phyloP scores from a whole-genome alignment of 2,797 vertebrate genomes.

The Pseudochirops cupreus region DNA sequence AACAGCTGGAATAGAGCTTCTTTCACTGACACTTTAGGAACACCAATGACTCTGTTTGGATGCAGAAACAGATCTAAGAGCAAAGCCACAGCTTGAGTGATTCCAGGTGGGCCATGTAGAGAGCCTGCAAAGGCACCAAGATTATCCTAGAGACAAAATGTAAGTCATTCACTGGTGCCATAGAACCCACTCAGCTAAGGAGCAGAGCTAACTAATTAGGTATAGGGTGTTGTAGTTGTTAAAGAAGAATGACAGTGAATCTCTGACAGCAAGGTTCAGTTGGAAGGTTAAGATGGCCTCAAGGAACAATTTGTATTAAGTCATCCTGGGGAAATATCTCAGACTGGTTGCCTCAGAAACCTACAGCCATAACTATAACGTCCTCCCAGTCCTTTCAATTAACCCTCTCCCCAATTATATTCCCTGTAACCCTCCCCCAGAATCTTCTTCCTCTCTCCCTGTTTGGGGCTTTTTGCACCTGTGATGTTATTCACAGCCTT shows the following conservation, averaged over 20 bases:
- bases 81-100: background rate
- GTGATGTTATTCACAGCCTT: background rate
- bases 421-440: background rate
- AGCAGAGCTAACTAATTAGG: background rate
- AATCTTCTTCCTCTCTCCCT: conserved; percentile 5
- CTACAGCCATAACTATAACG: background rate
- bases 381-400: background rate
- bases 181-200: background rate
- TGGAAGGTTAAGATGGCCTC: background rate
- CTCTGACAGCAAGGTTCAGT: background rate
- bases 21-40: background rate
- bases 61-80: background rate
- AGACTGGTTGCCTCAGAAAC: background rate
- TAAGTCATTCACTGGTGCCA: background rate
- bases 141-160: background rate
- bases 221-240: background rate
- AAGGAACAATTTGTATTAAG: background rate
- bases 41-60: accelerated
- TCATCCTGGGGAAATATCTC: background rate
- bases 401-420: background rate
- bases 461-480: background rate
- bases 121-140: background rate
- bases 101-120: background rate
- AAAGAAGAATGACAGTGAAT: background rate
- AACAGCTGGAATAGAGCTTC: conserved; percentile 10